phyloP scores from a whole-genome alignment of 2,888 invertebrate genomes.

The Clanis bilineata region DNA sequence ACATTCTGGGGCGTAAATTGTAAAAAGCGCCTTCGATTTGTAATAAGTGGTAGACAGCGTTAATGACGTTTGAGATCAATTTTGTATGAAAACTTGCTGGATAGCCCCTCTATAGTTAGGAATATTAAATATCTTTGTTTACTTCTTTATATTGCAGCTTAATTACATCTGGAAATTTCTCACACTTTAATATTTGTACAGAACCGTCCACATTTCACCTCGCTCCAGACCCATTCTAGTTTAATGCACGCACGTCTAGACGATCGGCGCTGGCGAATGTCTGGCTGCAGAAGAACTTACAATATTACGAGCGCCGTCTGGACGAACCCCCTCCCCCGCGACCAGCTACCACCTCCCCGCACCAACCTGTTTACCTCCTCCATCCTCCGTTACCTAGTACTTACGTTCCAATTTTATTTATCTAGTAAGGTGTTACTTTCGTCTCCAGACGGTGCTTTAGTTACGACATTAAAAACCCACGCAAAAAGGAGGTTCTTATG shows the following conservation, averaged over 20 bases:
- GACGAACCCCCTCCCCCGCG: conserved; percentile 10
- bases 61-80: too few relatives aligned
- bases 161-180: too few relatives aligned
- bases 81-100: too few relatives aligned
- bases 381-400: not conserved
- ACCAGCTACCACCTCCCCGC: not conserved
- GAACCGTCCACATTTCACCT: not conserved
- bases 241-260: conserved; percentile 59
- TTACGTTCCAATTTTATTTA: conserved; percentile 7
- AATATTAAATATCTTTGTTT: too few relatives aligned
- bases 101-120: too few relatives aligned
- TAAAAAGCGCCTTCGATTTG: too few relatives aligned
- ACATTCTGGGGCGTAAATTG: too few relatives aligned
- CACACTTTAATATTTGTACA: not conserved
- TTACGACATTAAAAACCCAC: too few relatives aligned
- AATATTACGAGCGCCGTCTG: conserved; percentile 25
- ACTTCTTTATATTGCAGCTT: too few relatives aligned
- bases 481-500: too few relatives aligned
- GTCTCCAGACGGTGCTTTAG: not conserved
- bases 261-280: conserved; percentile 23
- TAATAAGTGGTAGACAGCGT: too few relatives aligned
- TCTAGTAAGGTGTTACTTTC: not conserved
- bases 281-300: not conserved
- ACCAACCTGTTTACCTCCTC: not conserved
- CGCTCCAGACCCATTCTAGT: conserved; percentile 25